Conservation (phyloP, 2,113 vertebrate genomes). For the Emydocephalus ijimae region DNA sequence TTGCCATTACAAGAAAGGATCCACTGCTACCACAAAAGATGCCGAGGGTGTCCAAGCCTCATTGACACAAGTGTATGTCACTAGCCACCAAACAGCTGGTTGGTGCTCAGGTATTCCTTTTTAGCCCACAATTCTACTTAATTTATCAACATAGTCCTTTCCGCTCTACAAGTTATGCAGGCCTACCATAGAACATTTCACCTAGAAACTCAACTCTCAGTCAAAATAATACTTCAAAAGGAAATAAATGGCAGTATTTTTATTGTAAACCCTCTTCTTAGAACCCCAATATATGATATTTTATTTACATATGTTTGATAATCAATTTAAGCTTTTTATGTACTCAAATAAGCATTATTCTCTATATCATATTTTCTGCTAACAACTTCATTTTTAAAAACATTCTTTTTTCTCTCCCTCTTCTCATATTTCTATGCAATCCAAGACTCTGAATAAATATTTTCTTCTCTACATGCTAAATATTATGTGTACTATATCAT, state of each 20-base stretch:
- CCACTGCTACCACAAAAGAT: not conserved
- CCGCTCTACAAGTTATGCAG: not conserved
- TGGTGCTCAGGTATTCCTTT: not conserved
- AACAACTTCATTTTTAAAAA: not conserved
- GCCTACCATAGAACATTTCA: not conserved
- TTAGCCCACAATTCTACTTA: not conserved
- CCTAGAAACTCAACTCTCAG: not conserved
- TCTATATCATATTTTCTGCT: not conserved
- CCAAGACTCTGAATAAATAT: not conserved
- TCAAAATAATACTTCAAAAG: slow-evolving; percentile 10
- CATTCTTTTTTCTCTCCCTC: not conserved
- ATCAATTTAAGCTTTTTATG: not conserved
- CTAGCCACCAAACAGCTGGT: not conserved
- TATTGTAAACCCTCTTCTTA: not conserved
- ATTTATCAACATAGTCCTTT: not conserved
- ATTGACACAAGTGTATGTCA: not conserved
- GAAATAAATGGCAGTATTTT: not conserved
- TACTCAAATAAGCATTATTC: not conserved
- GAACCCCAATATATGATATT: not conserved
- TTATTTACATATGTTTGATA: not conserved
- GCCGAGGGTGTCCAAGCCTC: not conserved
- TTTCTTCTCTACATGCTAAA: not conserved
- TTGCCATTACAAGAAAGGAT: not conserved
- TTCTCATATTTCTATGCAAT: not conserved
- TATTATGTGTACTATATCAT: not conserved